These are phyloP conservation scores for Acromyrmex heyeri DNA, from an alignment of 1,140 invertebrate genomes.

Conservation along the genomic window DNA sequence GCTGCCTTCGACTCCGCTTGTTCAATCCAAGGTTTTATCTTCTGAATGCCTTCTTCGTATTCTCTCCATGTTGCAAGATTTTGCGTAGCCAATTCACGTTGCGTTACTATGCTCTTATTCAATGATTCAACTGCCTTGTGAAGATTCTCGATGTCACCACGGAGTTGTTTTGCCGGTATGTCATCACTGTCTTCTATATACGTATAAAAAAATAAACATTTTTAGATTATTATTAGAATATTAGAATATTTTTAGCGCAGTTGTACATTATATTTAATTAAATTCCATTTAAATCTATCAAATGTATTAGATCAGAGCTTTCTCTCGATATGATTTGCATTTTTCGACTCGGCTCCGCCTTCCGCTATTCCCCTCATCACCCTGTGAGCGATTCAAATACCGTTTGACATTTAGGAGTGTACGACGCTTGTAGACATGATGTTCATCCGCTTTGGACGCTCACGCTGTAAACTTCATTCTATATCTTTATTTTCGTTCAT, in stretches of 20 bases:
- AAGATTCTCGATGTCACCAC: slow-evolving; percentile 90
- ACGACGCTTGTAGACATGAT: no score
- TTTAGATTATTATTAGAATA: neutral
- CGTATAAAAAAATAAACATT: neutral
- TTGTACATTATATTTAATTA: neutral
- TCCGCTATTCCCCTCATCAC: no score
- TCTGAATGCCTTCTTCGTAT: slow-evolving; percentile 92
- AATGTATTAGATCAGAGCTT: neutral
- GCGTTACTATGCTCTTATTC: slow-evolving; percentile 90
- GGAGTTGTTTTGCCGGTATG: slow-evolving; percentile 90
- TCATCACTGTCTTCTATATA: slow-evolving; percentile 88
- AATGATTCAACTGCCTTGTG: slow-evolving; percentile 90
- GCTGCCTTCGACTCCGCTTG: slow-evolving; percentile 92
- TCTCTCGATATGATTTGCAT: no score
- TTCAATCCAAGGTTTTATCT: slow-evolving; percentile 96
- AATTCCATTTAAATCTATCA: neutral
- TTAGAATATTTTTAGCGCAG: slow-evolving; percentile 22
- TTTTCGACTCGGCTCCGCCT: no score
- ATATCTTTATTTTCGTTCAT: no score
- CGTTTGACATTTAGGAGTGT: no score
- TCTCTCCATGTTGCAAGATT: slow-evolving; percentile 94
- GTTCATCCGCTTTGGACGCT: no score
- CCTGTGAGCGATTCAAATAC: no score
- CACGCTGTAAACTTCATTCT: no score
- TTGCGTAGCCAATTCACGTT: slow-evolving; percentile 91